Base-by-base conservation (phyloP, 2,113 vertebrate species). In the Anguilla japonica region DNA sequence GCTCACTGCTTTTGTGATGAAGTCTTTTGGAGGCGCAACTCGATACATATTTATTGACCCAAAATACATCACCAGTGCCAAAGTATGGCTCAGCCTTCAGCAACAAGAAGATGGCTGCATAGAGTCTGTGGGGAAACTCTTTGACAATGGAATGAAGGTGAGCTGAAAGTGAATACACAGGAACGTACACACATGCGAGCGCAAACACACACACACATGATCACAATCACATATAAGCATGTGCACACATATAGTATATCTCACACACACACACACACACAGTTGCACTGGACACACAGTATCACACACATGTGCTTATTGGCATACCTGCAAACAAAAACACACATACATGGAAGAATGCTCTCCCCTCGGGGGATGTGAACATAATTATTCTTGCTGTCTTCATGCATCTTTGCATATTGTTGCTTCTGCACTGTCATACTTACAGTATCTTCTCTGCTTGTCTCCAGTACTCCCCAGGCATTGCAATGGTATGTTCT, bases 1-100 rank as follows among this genome's bases (percentile, higher is more conserved):
- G 95, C 91, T 98, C 90, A 97, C 96, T 8, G 95, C 96, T 22
- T 97, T 97, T 91, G 96, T 97, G 18, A 82, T 95, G 90, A 92
- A 93, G 86, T 92, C 92, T 8, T 96, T 97, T 41, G 91, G 91
- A 29, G 94, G 94, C 89, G 95, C 95, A 6, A 88, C 90, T 81
- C 87, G 90, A 13, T 91, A 95, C 46, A 87, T 97, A 80, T 95
- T 90, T 87, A 92, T 96, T 5, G 89, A 96, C 5, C 89, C 92
- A n/a, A 0, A 14, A 0, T 90, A 90, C 0, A 91, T 96, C 15
- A 1, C 43, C 2, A 75, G 86, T 0, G 89, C 96, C 34, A 88
- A 94, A 46, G 1, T 3, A 9, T 97, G 96, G 96, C 91, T 98
- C 5, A 63, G 91, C 9, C 20, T 18, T 0, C 94, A 90, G 20